phyloP scores from a whole-genome alignment of 2,888 invertebrate genomes.

The Coenonympha glycerion region DNA sequence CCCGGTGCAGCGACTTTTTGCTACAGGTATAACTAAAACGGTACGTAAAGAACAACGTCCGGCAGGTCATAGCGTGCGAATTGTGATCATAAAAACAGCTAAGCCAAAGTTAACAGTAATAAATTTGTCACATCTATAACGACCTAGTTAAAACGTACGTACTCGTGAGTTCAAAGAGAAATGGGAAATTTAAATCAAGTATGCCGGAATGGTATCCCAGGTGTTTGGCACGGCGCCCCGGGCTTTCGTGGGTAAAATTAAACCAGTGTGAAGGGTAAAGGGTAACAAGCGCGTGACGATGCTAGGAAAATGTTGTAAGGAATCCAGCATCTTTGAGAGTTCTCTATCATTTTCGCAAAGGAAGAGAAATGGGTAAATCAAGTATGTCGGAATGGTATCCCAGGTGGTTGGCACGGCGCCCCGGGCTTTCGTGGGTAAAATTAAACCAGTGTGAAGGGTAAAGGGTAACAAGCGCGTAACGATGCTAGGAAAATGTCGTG shows the following conservation, averaged over 20 bases:
- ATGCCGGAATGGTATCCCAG: constrained; percentile 44
- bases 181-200: constrained; percentile 37
- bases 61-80: too few relatives aligned
- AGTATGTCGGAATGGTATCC: constrained; percentile 44
- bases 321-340: too few relatives aligned
- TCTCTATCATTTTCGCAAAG: too few relatives aligned
- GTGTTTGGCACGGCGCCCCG: constrained; percentile 48
- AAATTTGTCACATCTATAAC: constrained; percentile 5
- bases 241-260: constrained; percentile 42
- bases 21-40: too few relatives aligned
- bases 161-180: constrained; percentile 36
- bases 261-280: constrained; percentile 20
- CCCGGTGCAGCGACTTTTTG: too few relatives aligned
- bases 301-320: too few relatives aligned
- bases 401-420: constrained; percentile 49
- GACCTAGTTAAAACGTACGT: constrained; percentile 23
- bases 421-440: constrained; percentile 37
- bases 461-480: constrained; percentile 19
- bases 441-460: constrained; percentile 27
- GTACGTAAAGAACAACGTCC: too few relatives aligned
- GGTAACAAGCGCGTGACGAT: constrained; percentile 16
- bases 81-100: too few relatives aligned
- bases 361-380: constrained; percentile 36
- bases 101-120: constrained; percentile 4
- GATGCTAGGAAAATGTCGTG: too few relatives aligned